Conservation (phyloP, 2,113 vertebrate species). For the Pseudorectes ferrugineus region DNA sequence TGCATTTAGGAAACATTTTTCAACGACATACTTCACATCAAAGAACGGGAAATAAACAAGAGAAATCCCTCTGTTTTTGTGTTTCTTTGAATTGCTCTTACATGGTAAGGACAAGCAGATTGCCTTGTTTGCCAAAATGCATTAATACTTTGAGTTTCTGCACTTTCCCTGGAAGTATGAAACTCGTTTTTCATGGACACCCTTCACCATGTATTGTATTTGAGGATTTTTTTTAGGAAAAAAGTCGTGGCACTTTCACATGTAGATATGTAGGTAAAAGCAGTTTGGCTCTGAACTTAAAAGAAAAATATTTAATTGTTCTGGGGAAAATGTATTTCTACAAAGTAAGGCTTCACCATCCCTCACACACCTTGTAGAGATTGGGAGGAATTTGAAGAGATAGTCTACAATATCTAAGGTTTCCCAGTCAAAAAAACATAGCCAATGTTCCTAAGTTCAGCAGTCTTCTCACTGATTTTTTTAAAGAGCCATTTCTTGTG, state of each 20-base stretch:
- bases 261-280: background rate
- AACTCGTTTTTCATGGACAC: background rate
- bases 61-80: background rate
- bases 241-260: accelerated
- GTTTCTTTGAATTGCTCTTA: background rate
- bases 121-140: background rate
- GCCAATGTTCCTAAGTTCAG: background rate
- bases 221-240: background rate
- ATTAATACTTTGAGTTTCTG: background rate
- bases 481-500: background rate
- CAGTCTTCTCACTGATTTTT: background rate
- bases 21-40: background rate
- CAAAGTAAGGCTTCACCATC: background rate
- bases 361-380: too few relatives aligned
- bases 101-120: background rate
- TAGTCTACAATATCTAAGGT: background rate
- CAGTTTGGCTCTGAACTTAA: background rate
- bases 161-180: background rate
- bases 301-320: background rate
- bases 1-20: background rate
- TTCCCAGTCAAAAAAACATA: background rate
- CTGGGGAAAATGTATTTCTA: background rate
- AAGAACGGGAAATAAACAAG: background rate
- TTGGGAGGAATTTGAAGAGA: background rate
- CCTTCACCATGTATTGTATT: background rate